phyloP scores from a whole-genome alignment of 1,140 invertebrate genomes.

The Lordiphosa clarofinis region DNA sequence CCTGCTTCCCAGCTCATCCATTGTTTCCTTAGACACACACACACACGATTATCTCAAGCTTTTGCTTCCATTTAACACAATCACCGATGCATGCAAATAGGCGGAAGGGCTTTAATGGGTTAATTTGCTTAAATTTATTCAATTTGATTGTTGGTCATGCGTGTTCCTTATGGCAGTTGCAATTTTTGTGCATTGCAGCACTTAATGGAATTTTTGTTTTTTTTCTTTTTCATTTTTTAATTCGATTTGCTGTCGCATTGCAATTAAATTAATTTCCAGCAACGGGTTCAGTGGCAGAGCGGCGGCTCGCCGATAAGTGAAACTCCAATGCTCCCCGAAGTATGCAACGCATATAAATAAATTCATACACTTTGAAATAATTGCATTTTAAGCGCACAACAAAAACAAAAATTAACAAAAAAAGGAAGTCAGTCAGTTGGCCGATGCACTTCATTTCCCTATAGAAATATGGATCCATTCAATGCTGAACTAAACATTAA shows the following conservation, averaged over 20 bases:
- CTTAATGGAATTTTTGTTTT: background rate
- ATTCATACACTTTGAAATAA: conserved; percentile 13
- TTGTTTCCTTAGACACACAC: background rate
- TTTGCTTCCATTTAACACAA: conserved; percentile 6
- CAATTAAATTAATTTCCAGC: conserved; percentile 61
- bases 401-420: no score
- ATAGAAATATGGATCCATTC: no score
- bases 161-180: background rate
- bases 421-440: no score
- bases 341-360: conserved; percentile 44
- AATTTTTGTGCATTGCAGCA: background rate
- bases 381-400: no score
- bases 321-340: conserved; percentile 24
- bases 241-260: conserved; percentile 62
- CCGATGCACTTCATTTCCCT: no score
- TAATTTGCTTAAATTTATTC: conserved; percentile 59
- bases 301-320: conserved; percentile 22
- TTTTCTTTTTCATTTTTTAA: conserved; percentile 30
- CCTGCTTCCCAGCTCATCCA: background rate
- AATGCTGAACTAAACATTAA: no score
- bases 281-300: conserved; percentile 4
- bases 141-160: conserved; percentile 31
- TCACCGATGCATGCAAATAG: conserved; percentile 9
- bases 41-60: background rate
- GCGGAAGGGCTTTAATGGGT: conserved; percentile 45